Base-by-base conservation (phyloP, 2,113 vertebrate genomes). In the Apaloderma vittatum region DNA sequence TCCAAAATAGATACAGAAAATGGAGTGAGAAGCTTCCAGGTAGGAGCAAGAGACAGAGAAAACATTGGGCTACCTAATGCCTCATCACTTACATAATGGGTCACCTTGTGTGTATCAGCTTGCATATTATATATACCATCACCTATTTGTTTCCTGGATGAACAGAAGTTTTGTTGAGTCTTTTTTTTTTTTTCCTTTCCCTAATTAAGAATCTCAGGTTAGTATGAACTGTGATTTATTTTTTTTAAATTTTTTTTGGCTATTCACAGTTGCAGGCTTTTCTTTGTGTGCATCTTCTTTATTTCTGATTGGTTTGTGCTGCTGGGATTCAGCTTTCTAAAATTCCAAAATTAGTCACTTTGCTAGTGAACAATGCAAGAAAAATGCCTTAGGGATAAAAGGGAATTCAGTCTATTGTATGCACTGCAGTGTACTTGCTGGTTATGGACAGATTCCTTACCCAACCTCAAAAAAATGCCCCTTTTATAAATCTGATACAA, bases 281-380 rank as follows among this genome's bases (percentile, higher is more conserved):
- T 93, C 14, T 88, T 22, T 70, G 52, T 72, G 32, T 20, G 30
- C 37, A 40, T 40, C 37, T 40, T 84, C 32, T 92, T 70, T 74
- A 23, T 70, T 95, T 92, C 23, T 48, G 48, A 26, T 65, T 76
- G 59, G 29, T 52, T 92, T 74, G 29, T 86, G 59, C 51, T 80
- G 51, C 55, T n/a, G 77, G 37, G 52, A 67, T 61, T 80, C 71
- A 48, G 51, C 45, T 88, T 88, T 90, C 66, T 66, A 30, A 88
- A 92, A 88, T 66, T 83, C 55, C 8, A 3, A 55, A 85, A 34
- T 66, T 88, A 67, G 27, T 92, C 51, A 43, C 9, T 92, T 90
- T 63, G 48, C 24, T 80, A 68, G 80, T 66, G 94, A 93, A 83
- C 67, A 92, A 67, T 76, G 43, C 55, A 83, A 80, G 82, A 90